Evolutionary conservation across 1,140 invertebrate genomes (phyloP).

Genomic region (Macrocentrus cingulum): DNA sequence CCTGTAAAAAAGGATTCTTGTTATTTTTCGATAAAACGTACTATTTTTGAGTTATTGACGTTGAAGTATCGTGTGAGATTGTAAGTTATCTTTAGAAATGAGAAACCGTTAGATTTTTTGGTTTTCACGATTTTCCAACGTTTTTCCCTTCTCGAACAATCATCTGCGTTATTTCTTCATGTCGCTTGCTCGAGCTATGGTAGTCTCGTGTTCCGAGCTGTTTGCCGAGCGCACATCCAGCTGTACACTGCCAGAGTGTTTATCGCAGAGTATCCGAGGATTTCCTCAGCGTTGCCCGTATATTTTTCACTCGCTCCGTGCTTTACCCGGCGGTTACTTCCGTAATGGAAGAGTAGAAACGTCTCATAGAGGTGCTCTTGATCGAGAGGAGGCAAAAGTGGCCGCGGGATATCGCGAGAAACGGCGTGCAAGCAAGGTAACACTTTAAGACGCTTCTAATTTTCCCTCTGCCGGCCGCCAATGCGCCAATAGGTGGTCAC

Average conservation of each 20-base stretch:
- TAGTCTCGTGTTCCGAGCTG: background rate
- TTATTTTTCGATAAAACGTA: no score
- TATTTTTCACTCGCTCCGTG: background rate
- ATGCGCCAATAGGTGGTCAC: background rate
- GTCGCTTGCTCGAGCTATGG: no score
- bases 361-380: constrained; percentile 1
- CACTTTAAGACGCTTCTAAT: constrained; percentile 11
- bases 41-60: no score
- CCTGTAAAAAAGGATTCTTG: no score
- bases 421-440: no score
- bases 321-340: constrained; percentile 5
- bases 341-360: constrained; percentile 6
- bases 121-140: background rate
- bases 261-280: no score
- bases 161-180: background rate
- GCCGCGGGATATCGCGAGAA: background rate
- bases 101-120: no score
- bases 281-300: no score
- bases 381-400: constrained; percentile 3
- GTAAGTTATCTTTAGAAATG: no score
- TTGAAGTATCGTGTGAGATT: no score
- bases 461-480: background rate
- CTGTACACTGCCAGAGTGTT: background rate
- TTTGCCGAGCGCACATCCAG: background rate
- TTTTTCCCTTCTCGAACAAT: background rate